Evolutionary conservation across 2,888 invertebrate species (phyloP).

Genomic region (Scaptomyza polygonia): DNA sequence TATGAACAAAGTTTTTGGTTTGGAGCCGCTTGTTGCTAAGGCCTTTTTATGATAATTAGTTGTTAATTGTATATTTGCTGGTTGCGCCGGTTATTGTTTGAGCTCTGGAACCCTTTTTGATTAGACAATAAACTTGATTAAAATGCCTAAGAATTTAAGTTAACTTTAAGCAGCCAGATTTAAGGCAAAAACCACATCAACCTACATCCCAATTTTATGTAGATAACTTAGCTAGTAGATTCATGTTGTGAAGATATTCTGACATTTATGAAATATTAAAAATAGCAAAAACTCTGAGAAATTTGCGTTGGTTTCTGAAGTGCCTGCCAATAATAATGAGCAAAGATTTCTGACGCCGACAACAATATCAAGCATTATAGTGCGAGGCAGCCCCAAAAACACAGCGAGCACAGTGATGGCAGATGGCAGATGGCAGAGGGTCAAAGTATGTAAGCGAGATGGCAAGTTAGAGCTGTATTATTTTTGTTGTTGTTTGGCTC

Average conservation of each 20-base stretch:
- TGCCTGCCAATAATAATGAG: conserved; percentile 73
- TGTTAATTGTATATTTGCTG: conserved; percentile 60
- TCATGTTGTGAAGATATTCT: conserved; percentile 1
- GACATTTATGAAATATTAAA: conserved; percentile 52
- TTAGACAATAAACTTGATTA: conserved; percentile 38
- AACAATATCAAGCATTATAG: conserved; percentile 61
- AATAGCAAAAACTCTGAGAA: conserved; percentile 27
- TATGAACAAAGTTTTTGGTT: conserved; percentile 52
- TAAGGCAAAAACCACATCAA: too few species aligned
- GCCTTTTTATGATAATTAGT: conserved; percentile 61
- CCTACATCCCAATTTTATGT: neutral
- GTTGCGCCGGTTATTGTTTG: conserved; percentile 34
- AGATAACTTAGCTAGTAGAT: conserved; percentile 1
- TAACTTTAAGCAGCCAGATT: conserved; percentile 17
- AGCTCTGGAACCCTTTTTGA: conserved; percentile 39
- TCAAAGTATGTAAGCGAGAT: conserved; percentile 22
- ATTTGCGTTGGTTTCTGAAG: conserved; percentile 39
- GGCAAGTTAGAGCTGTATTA: conserved; percentile 33
- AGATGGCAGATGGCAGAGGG: conserved; percentile 9
- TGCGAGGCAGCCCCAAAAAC: conserved; percentile 10
- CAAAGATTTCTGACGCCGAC: conserved; percentile 72
- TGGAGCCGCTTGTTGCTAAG: conserved; percentile 21
- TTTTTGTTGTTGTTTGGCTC: conserved; percentile 38
- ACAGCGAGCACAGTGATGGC: neutral
- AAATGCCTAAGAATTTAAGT: conserved; percentile 26